Evolutionary conservation across 2,797 vertebrate genomes (phyloP), one percentile per base, ranked within the genome.

Genomic region (Ispidina picta): DNA sequence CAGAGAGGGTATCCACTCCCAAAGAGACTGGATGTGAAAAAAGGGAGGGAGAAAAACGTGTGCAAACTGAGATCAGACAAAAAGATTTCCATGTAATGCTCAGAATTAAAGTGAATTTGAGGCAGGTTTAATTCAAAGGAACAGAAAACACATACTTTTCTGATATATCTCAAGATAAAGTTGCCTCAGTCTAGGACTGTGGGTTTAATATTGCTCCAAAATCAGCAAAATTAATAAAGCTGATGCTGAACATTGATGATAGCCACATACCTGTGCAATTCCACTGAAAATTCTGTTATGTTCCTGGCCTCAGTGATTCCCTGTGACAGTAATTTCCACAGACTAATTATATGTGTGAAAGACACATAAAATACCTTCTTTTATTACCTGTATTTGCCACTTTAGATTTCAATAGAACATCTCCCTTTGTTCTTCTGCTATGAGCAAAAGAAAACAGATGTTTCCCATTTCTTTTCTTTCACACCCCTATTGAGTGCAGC

Each of bases 401-500:
- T 72, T 91, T 86, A 88, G 41, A 86, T 86, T 95, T 93, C 74
- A 77, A 62, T 21, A 73, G 35, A 81, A 81, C 14, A 15, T 64
- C 31, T 72, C 63, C 89, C 65, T 86, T 54, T 33, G 29, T 88
- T 88, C 44, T 88, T 83, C 59, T 44, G 23, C 44, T 83, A 80
- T 4, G 33, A 87, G 60, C 75, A 89, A 83, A 87, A 85, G 35
- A 88, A 89, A 88, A 74, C 81, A 92, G 58, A 85, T 83, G 73
- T 81, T 90, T 85, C 73, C 63, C 72, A 72, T 93, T 88, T 86
- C 81, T 81, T 81, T 92, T 88, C 41, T 81, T 86, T 69, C 73
- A 65, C 44, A 66, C 33, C 62, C 64, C 31, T 28, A 69, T 54
- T 93, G 69, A 89, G 29, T 51, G 80, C 54, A 81, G 66, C 44